Evolutionary conservation across 2,888 invertebrate genomes (phyloP), one percentile per base, ranked within the genome.

Genomic region (Argyra leucocephala): DNA sequence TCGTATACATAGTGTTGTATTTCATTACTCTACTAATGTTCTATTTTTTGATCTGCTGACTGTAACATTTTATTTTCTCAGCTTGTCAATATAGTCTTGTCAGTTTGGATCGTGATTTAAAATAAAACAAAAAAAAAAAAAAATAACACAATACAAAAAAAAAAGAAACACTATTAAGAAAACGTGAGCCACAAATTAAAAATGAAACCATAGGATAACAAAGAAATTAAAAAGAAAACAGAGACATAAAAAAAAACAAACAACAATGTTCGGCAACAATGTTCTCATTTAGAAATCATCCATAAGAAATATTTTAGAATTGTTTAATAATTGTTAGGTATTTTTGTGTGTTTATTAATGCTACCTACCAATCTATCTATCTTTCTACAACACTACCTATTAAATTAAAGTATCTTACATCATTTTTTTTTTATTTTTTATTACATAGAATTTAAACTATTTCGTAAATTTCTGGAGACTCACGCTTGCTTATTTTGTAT

Each of bases 21-120:
- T n/a, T n/a, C n/a, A n/a, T n/a, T n/a, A n/a, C n/a, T n/a, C 10
- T 31, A 31, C 12, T 4, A 31, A 31, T 31, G 31, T 31, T n/a
- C n/a, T n/a, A n/a, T n/a, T n/a, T 48, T 37, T 48, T 48, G n/a
- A 15, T 48, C 48, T 31, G 31, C 7, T 31, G 31, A 10, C 12
- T 48, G 48, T 18, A 48, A 48, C 48, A 48, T 48, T 48, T 48
- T 48, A 48, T 48, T 48, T 48, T 48, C n/a, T 48, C 48, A 48
- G 15, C 10, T 48, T 18, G 48, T 12, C 48, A 18, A 12, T 15
- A 15, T 18, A 18, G 5, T 48, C 12, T 48, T 15, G 12, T 18
- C 5, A 15, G 3, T 18, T 48, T n/a, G 48, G 18, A 18, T 48
- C 48, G 48, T 48, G 48, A 48, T 48, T 48, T 18, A 48, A n/a